Evolutionary conservation across 2,888 invertebrate genomes (phyloP).

Genomic region (Hylaea fasciaria): DNA sequence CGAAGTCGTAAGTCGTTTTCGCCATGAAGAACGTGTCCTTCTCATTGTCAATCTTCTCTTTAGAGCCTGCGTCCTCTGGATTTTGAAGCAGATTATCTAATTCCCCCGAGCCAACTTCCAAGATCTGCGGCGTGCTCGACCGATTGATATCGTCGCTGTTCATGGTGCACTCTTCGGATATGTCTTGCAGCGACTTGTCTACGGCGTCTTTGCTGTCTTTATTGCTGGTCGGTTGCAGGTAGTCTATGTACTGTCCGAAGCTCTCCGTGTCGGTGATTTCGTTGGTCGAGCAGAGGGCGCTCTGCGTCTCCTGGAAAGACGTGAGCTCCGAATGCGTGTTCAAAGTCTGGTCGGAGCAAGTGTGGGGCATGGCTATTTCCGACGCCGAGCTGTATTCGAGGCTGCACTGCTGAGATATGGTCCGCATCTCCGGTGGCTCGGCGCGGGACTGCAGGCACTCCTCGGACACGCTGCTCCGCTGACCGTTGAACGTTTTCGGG

Average conservation of each 20-base stretch:
- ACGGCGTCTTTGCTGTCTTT: constrained; percentile 67
- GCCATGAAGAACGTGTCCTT: constrained; percentile 76
- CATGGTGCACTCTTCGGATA: constrained; percentile 80
- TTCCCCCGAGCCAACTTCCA: constrained; percentile 60
- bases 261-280: constrained; percentile 82
- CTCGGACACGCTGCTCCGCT: constrained; percentile 75
- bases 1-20: constrained; percentile 76
- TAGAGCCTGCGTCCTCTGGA: constrained; percentile 58
- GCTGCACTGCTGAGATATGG: constrained; percentile 89
- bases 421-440: constrained; percentile 83
- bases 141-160: constrained; percentile 73
- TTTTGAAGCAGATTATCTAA: constrained; percentile 67
- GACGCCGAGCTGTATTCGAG: constrained; percentile 88
- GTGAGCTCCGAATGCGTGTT: constrained; percentile 81
- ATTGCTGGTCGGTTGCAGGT: constrained; percentile 67
- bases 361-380: constrained; percentile 81
- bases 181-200: constrained; percentile 77
- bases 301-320: constrained; percentile 78
- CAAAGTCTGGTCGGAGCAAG: constrained; percentile 80
- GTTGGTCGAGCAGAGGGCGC: constrained; percentile 79
- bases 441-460: constrained; percentile 78
- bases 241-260: constrained; percentile 80
- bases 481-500: constrained; percentile 65
- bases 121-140: constrained; percentile 64
- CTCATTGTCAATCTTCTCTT: constrained; percentile 71